phyloP scores from a whole-genome alignment of 1,140 invertebrate species.

The Drosophila hydei region DNA sequence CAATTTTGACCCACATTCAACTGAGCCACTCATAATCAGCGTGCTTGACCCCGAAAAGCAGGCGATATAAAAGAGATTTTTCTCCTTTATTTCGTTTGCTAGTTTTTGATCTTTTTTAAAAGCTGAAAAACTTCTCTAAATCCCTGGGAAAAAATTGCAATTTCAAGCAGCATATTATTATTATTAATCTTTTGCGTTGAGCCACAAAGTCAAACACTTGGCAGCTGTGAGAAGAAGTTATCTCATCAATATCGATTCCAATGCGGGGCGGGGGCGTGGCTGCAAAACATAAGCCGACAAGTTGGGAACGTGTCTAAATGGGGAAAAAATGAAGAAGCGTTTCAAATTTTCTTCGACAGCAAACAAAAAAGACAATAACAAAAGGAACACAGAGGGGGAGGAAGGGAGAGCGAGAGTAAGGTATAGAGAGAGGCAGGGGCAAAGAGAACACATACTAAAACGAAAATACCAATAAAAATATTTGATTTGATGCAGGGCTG shows the following conservation, averaged over 20 bases:
- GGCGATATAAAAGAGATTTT: constrained; percentile 3
- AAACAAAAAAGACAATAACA: constrained; percentile 21
- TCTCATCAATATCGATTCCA: constrained; percentile 57
- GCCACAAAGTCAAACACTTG: constrained; percentile 28
- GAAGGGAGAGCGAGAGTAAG: not conserved
- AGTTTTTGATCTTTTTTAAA: constrained; percentile 25
- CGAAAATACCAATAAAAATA: constrained; percentile 47
- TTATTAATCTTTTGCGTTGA: constrained; percentile 42
- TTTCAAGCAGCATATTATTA: constrained; percentile 47
- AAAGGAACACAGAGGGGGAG: not conserved
- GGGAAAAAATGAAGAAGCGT: constrained; percentile 46
- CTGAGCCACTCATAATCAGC: constrained; percentile 22
- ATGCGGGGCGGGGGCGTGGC: not conserved
- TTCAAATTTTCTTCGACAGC: constrained; percentile 41
- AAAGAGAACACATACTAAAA: not conserved
- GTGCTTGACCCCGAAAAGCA: constrained; percentile 33
- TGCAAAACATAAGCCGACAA: constrained; percentile 22
- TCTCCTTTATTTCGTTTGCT: not conserved
- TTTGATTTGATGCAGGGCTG: constrained; percentile 24
- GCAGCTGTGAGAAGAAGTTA: constrained; percentile 31
- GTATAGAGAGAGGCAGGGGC: not conserved
- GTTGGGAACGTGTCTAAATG: constrained; percentile 55
- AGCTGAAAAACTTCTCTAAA: constrained; percentile 31
- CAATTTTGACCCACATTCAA: constrained; percentile 47
- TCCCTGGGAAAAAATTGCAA: constrained; percentile 27